Evolutionary conservation across 2,113 vertebrate genomes (phyloP).

Genomic region (Toxotes chatareus): DNA sequence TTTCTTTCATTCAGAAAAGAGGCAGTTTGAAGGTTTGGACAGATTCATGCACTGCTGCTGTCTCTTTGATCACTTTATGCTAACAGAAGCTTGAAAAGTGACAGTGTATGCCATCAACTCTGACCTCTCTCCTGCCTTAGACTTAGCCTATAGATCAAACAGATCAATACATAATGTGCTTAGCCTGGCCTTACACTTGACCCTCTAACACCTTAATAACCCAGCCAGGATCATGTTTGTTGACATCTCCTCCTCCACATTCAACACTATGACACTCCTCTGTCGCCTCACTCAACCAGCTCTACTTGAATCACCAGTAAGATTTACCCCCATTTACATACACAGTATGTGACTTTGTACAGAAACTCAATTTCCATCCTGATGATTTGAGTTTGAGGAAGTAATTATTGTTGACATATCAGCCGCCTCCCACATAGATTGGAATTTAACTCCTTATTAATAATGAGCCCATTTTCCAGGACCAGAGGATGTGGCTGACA

Average conservation of each 20-base stretch:
- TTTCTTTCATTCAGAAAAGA: neutral
- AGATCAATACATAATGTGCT: constrained; percentile 41
- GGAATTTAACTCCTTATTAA: constrained; percentile 43
- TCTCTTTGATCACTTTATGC: constrained; percentile 12
- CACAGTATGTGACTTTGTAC: neutral
- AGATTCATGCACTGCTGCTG: constrained; percentile 3
- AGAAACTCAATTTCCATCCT: constrained; percentile 13
- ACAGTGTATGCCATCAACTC: neutral
- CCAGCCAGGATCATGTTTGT: constrained; percentile 5
- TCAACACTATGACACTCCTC: neutral
- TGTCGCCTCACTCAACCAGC: neutral
- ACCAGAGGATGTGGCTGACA: constrained; percentile 1
- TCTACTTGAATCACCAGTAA: neutral
- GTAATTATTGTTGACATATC: constrained; percentile 44
- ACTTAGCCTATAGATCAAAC: constrained; percentile 30
- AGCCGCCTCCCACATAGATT: constrained; percentile 26
- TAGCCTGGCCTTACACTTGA: constrained; percentile 26
- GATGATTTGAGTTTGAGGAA: constrained; percentile 48
- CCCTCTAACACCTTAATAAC: constrained; percentile 18
- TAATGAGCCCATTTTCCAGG: constrained; percentile 16
- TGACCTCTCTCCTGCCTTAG: neutral
- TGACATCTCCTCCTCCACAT: constrained; percentile 27
- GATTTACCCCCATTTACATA: neutral
- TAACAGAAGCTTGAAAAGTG: neutral
- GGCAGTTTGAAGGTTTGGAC: neutral